Base-by-base conservation (phyloP, 1,140 invertebrate species). In the Lepidotrigona ventralis region DNA sequence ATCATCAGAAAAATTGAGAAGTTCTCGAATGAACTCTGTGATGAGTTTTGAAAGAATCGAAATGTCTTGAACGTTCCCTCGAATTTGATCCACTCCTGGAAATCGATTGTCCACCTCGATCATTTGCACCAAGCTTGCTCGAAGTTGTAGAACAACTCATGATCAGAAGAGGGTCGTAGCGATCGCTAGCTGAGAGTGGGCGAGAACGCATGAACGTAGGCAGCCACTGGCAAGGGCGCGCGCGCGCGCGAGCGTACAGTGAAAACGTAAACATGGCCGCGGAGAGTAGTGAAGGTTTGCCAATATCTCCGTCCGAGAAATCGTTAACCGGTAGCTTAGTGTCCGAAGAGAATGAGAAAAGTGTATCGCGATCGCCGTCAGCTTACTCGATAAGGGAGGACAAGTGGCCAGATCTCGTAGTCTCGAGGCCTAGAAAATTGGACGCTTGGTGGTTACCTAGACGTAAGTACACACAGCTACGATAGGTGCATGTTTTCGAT, bases 361-460 rank as follows among this genome's bases (percentile, higher is more conserved):
- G 90, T 90, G 94, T 94, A 54, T 94, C 95, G 21, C 93, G 94
- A 82, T 95, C 94, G 63, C 94, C 94, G 26, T 95, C 95, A 46
- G 90, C 91, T 80, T 94, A 95, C 74, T 95, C 95, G 5, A 92
- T 95, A 51, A 91, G 92, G 79, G 95, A 95, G 74, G 95, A 95
- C 82, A 94, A 94, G 80, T 95, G 95, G 95, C 94, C 95, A 11
- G 92, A 93, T 84, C 87, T 95, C 56, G 91, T 95, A 33, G 93
- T 95, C 17, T 95, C 95, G 9, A 91, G 93, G 85, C 93, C 95
- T 19, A 91, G 92, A 83, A 93, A 93, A 87, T 87, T 94, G 88
- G 93, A 94, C 85, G 89, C 87, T 23, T 94, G 93, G 93, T 94
- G 93, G 93, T 88, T 83, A 79, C 93, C 93, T 60, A 92, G 93